These are phyloP conservation scores for Plutomurus gul DNA, from an alignment of 1,140 invertebrate species.

Conservation along the genomic window DNA sequence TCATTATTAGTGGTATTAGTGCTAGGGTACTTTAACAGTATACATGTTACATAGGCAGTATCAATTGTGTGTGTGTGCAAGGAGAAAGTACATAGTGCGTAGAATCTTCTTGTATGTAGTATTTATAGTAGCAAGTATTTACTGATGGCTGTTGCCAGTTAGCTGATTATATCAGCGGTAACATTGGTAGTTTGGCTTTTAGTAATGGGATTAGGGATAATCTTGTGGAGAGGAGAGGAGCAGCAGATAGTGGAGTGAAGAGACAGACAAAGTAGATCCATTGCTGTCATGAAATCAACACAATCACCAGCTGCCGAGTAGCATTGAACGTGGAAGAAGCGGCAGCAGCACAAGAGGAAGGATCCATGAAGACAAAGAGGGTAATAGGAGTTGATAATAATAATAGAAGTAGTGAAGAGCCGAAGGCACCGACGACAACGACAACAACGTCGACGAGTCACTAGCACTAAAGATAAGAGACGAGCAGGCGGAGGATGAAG, in stretches of 20 bases:
- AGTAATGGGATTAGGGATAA: background rate
- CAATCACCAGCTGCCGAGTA: background rate
- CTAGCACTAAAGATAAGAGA: conserved; percentile 1
- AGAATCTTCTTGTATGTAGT: no score
- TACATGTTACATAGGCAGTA: no score
- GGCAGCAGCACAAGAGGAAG: background rate
- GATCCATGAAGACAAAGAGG: conserved; percentile 20
- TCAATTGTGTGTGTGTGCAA: no score
- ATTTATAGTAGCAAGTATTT: no score
- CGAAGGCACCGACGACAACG: background rate
- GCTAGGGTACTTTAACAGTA: no score
- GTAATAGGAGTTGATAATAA: conserved; percentile 12
- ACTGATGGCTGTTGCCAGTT: no score
- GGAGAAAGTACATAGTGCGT: no score
- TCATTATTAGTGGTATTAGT: no score
- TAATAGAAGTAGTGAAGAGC: no score
- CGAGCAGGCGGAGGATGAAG: conserved; percentile 18
- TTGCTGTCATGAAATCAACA: background rate
- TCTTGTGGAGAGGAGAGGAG: background rate
- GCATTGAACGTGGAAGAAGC: no score
- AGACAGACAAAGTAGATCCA: background rate
- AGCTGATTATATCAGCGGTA: no score
- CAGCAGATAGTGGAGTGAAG: background rate
- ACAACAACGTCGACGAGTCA: background rate
- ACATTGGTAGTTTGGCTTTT: no score